Base-by-base conservation (phyloP, 2,113 vertebrate genomes). In the Brienomyrus longianalis region DNA sequence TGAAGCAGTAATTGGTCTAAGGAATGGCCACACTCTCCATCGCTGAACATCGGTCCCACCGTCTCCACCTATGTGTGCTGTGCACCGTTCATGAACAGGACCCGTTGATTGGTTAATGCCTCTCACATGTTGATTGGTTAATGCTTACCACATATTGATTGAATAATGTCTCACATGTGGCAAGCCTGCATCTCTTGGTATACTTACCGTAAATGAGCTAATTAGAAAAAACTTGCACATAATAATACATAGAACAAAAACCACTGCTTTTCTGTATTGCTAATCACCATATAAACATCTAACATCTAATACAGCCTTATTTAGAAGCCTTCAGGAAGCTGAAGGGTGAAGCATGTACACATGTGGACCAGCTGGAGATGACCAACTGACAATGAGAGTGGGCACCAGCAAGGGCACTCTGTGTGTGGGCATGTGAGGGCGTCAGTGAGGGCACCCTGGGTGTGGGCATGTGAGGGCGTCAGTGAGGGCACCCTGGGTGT, bases 61-160 rank as follows among this genome's bases (percentile, higher is more conserved):
- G 6, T 62, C 56, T 23, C 56, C 56, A 62, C 56, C 56, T 19
- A 39, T 43, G 74, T 80, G 35, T 80, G 35, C 35, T 80, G 74
- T 80, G 74, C 50, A 13, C 50, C 50, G 4, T 27, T 86, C n/a
- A 86, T 31, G 15, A 23, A 86, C 23, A 10, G 50, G n/a, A 86
- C 39, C 84, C 3, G n/a, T 52, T 50, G 50, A 86, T 86, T 86
- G 47, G n/a, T 50, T 86, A 86, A 35, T 86, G 50, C 47, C 47
- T 54, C 48, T 27, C 50, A 52, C n/a, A 86, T 86, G 84, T 27
- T 84, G 80, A 84, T 84, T 84, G 21, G 43, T 48, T 84, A 48
- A 84, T 84, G 80, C 19, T 84, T 84, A 84, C 19, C 80, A 84
- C 21, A 84, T 84, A 84, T 47, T 48, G 15, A 84, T n/a, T 84